phyloP scores from a whole-genome alignment of 2,113 vertebrate genomes.

The Acanthisitta chloris region DNA sequence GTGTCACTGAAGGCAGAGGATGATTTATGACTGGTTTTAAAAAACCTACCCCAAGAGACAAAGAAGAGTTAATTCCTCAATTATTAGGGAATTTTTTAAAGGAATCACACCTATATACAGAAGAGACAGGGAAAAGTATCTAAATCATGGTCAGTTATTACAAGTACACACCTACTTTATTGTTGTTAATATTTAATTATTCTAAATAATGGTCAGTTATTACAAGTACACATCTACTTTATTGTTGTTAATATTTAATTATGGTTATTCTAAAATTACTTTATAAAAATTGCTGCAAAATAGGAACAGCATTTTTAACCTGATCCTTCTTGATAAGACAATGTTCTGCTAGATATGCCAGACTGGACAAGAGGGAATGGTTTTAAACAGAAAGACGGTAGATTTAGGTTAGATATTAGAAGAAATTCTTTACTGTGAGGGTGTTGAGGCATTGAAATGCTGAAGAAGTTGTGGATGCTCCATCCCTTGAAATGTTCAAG shows the following conservation, averaged over 20 bases:
- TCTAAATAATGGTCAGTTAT: neutral
- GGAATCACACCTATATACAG: neutral
- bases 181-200: neutral
- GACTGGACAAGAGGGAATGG: neutral
- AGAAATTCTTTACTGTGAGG: neutral
- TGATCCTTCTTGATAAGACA: neutral
- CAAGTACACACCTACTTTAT: neutral
- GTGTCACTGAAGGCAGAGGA: neutral
- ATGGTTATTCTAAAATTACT: neutral
- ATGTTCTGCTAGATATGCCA: neutral
- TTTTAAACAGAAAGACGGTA: neutral
- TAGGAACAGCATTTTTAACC: neutral
- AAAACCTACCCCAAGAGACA: neutral
- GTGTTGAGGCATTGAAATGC: neutral
- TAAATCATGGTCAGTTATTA: neutral
- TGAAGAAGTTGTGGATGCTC: neutral
- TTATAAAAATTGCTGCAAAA: neutral
- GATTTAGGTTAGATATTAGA: neutral
- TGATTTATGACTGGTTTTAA: neutral
- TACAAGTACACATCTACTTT: neutral
- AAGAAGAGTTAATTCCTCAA: neutral
- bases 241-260: neutral
- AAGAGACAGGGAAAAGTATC: neutral
- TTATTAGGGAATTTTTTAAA: neutral
- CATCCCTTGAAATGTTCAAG: neutral